Evolutionary conservation across 1,140 invertebrate genomes (phyloP).

Genomic region (Harpegnathos saltator): DNA sequence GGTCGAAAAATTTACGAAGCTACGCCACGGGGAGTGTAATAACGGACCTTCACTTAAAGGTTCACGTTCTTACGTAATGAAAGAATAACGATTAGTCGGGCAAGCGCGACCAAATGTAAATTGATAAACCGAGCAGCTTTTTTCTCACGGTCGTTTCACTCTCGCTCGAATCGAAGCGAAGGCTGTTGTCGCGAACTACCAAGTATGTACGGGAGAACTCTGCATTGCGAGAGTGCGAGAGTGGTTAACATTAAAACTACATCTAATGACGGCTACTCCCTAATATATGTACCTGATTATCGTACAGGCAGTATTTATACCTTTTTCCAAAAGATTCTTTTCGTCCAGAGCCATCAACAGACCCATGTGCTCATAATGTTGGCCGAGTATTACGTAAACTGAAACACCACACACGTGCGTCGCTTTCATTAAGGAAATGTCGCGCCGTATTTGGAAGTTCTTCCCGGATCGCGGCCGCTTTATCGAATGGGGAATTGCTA

Average conservation of each 20-base stretch:
- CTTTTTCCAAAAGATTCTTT: slow-evolving; percentile 92
- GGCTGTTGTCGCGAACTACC: background rate
- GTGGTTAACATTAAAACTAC: slow-evolving; percentile 22
- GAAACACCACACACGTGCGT: slow-evolving; percentile 82
- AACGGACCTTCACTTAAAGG: background rate
- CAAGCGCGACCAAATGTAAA: background rate
- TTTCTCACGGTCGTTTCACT: background rate
- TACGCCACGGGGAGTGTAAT: background rate
- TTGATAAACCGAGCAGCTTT: background rate
- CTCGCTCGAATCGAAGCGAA: background rate
- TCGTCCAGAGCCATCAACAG: slow-evolving; percentile 93
- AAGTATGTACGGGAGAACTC: background rate
- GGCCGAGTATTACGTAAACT: slow-evolving; percentile 97
- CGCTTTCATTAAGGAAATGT: background rate
- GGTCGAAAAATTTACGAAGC: slow-evolving; percentile 59
- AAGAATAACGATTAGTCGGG: slow-evolving; percentile 8
- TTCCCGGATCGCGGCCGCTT: background rate
- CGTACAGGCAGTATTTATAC: slow-evolving; percentile 83
- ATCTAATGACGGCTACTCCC: slow-evolving; percentile 52
- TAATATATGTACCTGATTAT: slow-evolving; percentile 68
- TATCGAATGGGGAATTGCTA: background rate
- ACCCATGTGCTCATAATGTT: slow-evolving; percentile 94
- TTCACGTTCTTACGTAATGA: background rate
- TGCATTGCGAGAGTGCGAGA: background rate
- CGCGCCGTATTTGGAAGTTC: background rate